These are phyloP conservation scores for Luscinia luscinia DNA, from an alignment of 2,797 vertebrate genomes.

Conservation along the genomic window DNA sequence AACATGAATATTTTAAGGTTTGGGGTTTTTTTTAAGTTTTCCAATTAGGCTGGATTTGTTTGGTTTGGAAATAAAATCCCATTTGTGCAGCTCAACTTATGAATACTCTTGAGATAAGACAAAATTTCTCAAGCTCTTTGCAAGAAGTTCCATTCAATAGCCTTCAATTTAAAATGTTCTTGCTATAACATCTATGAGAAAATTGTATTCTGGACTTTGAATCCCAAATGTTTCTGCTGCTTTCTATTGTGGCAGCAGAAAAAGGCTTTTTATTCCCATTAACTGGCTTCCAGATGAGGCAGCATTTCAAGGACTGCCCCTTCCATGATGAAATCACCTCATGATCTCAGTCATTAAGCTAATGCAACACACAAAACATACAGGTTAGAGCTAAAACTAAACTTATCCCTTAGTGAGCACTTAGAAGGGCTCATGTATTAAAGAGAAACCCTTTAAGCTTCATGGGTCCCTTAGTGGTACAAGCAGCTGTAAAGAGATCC, in stretches of 20 bases:
- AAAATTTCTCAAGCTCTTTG: background rate
- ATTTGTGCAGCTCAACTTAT: background rate
- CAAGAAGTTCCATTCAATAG: background rate
- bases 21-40: background rate
- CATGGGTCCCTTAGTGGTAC: background rate
- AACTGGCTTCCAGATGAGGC: background rate
- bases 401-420: background rate
- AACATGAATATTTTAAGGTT: background rate
- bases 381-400: background rate
- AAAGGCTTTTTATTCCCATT: background rate
- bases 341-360: background rate
- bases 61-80: background rate
- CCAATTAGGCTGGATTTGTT: background rate
- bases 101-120: background rate
- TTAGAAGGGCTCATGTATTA: background rate
- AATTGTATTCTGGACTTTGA: background rate
- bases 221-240: background rate
- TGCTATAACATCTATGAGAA: background rate
- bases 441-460: background rate
- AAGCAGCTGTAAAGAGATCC: background rate
- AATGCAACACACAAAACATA: background rate
- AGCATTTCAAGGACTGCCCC: background rate
- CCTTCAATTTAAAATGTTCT: background rate
- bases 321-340: background rate
- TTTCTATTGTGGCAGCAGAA: background rate